Base-by-base conservation (phyloP, 2,113 vertebrate genomes). In the Chionis minor region DNA sequence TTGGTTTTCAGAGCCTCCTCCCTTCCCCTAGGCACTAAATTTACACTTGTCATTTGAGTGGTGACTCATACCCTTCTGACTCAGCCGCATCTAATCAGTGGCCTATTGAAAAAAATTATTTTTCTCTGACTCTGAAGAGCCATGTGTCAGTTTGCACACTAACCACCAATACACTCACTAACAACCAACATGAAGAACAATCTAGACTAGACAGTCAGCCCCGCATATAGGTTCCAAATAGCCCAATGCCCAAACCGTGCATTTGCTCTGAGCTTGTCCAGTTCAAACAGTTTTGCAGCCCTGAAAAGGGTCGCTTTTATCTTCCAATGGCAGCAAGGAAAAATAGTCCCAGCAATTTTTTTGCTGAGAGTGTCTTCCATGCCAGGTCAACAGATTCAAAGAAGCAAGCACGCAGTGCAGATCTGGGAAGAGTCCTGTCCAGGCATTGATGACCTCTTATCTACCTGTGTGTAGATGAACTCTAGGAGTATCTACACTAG, bases 1-100 rank as follows among this genome's bases (percentile, higher is more conserved):
- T 95, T 96, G 90, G 90, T 95, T 95, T 93, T 90, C 86, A 95
- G 89, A 96, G 45, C 66, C 78, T 91, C 87, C 87, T 94, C 90
- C 87, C 74, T 92, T 90, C 90, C 88, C 93, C 81, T 70, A 19
- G 20, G 81, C 85, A 93, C 96, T 96, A 97, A 95, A 96, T 96
- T 96, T 97, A 94, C 78, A 56, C 93, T 95, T 94, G 87, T 93
- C 92, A 94, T 96, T 93, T 94, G 92, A 90, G 90, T 93, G 96
- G 90, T 97, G 96, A 97, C 96, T 96, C 96, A 97, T 32, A 93
- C 71, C 90, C 96, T 75, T 96, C 96, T 97, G 96, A 96, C 92
- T 97, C 94, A 97, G 92, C 81, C 42, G 2, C 94, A 86, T 90
- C 92, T 97, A 96, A 97, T 97, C 96, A 96, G 96, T 80, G 63